A percentile compares a stretch with the other conserved stretches of the same genome.
Evolutionary conservation across 2,888 invertebrate species (phyloP).

Genomic region (Tachina fera): DNA sequence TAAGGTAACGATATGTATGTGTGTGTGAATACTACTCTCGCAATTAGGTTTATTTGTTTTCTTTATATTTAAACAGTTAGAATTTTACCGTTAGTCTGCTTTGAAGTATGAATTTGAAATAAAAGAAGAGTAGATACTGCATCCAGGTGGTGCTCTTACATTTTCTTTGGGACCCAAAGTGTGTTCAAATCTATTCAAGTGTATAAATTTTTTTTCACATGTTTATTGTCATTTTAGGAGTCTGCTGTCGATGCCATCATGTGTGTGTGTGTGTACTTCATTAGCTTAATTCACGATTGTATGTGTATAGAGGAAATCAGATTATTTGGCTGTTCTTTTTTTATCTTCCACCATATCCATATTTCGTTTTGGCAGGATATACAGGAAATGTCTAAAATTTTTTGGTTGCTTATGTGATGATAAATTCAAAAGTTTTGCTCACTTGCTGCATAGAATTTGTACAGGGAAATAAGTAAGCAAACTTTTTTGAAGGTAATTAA

Average conservation of each 20-base stretch:
- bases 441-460: not conserved
- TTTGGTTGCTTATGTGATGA: slow-evolving; percentile 5
- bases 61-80: slow-evolving; percentile 34
- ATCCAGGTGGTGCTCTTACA: too few species aligned
- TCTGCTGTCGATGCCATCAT: slow-evolving; percentile 36
- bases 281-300: slow-evolving; percentile 79
- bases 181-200: slow-evolving; percentile 29
- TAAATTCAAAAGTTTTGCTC: not conserved
- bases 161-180: not conserved
- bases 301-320: slow-evolving; percentile 73
- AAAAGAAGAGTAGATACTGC: not conserved
- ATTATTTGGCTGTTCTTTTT: slow-evolving; percentile 43
- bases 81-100: slow-evolving; percentile 30
- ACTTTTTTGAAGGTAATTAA: slow-evolving; percentile 46
- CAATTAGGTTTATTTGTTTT: slow-evolving; percentile 51
- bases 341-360: not conserved
- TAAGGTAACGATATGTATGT: too few species aligned
- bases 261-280: slow-evolving; percentile 72
- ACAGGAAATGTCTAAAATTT: slow-evolving; percentile 38
- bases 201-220: slow-evolving; percentile 53
- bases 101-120: not conserved
- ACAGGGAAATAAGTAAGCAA: slow-evolving; percentile 3
- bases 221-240: slow-evolving; percentile 45
- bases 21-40: too few species aligned
- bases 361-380: slow-evolving; percentile 35